Percentiles rank a stretch among this genome's conserved stretches.
These are phyloP conservation scores for Hafferia zeledoni DNA, from an alignment of 2,797 vertebrate species.

Conservation along the genomic window DNA sequence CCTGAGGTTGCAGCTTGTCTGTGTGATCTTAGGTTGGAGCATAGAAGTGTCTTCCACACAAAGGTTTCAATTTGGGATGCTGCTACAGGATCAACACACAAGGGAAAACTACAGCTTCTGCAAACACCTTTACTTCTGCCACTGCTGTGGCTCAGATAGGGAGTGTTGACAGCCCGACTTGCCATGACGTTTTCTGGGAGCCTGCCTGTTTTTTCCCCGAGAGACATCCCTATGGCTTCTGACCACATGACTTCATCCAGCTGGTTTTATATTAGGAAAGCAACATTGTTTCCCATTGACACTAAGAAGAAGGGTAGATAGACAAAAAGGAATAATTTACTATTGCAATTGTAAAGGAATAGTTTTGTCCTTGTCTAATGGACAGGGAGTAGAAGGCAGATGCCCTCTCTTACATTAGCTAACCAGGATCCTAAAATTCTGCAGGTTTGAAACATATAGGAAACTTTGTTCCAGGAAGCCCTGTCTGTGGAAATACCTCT, in stretches of 20 bases:
- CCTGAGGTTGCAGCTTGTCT: background rate
- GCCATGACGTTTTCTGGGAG: accelerated
- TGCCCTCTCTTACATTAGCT: background rate
- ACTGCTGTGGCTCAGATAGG: background rate
- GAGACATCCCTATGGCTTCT: background rate
- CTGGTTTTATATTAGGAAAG: background rate
- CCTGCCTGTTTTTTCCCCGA: background rate
- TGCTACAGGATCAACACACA: background rate
- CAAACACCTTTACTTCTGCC: background rate
- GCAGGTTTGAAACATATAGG: background rate
- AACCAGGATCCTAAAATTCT: background rate
- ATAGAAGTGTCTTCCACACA: background rate
- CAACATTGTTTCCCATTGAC: background rate
- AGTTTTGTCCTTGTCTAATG: background rate
- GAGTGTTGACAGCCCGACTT: background rate
- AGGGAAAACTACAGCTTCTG: background rate
- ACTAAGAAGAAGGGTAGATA: background rate
- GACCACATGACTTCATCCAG: background rate
- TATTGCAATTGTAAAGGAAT: background rate
- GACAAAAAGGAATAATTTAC: background rate
- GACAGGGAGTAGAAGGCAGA: background rate
- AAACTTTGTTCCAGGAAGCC: background rate
- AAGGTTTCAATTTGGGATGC: background rate
- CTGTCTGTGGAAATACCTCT: background rate
- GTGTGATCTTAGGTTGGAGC: background rate